phyloP scores from a whole-genome alignment of 1,140 invertebrate species.

The Drosophila repletoides region DNA sequence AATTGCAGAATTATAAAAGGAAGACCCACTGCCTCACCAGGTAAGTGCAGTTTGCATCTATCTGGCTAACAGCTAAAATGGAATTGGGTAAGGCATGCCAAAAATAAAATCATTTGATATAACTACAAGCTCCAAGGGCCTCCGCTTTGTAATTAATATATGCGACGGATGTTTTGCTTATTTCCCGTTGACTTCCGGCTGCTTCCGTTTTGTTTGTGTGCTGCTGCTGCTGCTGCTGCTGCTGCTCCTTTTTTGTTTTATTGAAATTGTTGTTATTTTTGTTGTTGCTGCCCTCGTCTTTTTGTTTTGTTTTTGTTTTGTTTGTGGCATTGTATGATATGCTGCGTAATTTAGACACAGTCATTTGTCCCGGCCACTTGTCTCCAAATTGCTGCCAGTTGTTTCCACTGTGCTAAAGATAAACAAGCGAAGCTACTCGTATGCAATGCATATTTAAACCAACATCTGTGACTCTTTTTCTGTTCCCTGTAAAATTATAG shows the following conservation, averaged over 20 bases:
- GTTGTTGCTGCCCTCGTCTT: no score
- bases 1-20: no score
- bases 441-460: neutral
- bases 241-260: conserved; percentile 52
- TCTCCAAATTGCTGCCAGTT: conserved; percentile 48
- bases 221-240: no score
- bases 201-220: conserved; percentile 52
- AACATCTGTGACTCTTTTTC: conserved; percentile 3
- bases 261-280: conserved; percentile 50
- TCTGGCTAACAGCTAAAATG: no score
- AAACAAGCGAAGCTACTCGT: conserved; percentile 38
- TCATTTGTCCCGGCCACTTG: conserved; percentile 43
- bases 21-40: no score
- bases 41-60: no score
- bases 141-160: conserved; percentile 49
- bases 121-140: neutral
- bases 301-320: conserved; percentile 53
- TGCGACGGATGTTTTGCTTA: conserved; percentile 62
- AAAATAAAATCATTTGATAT: neutral
- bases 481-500: conserved; percentile 45
- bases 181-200: conserved; percentile 60
- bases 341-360: conserved; percentile 43
- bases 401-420: conserved; percentile 51
- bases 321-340: conserved; percentile 47
- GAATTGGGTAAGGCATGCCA: no score